Evolutionary conservation across 2,113 vertebrate genomes (phyloP).

Genomic region (Lampris megalopsis): DNA sequence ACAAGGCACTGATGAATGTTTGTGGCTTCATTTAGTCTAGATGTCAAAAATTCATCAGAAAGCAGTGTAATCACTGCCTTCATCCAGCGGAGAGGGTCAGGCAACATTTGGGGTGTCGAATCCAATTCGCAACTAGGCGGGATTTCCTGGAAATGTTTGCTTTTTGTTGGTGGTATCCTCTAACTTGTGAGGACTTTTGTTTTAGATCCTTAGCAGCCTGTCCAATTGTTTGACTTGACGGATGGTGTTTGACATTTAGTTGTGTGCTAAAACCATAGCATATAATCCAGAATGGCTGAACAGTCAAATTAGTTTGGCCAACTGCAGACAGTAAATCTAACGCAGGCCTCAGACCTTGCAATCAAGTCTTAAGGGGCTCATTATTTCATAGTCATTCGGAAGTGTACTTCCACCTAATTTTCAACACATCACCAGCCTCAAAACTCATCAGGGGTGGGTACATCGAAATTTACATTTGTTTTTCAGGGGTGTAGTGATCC

Average conservation of each 20-base stretch:
- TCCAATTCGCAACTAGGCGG: background rate
- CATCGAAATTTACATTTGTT: no score
- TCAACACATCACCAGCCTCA: background rate
- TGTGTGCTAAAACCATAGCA: background rate
- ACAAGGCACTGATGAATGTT: background rate
- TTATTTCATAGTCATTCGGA: background rate
- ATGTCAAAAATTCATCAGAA: background rate
- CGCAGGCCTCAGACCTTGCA: background rate
- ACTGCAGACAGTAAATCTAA: background rate
- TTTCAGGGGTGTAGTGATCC: no score
- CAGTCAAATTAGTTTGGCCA: background rate
- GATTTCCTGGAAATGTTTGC: background rate
- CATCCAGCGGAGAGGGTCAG: background rate
- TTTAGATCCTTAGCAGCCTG: background rate
- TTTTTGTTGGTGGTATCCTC: background rate
- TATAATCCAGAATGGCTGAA: conserved; percentile 4
- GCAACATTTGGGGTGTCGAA: background rate
- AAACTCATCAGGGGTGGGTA: background rate
- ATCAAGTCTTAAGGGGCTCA: background rate
- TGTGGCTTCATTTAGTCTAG: background rate
- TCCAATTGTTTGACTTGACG: background rate
- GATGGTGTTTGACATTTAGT: background rate
- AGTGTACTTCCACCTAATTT: background rate
- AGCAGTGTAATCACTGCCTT: background rate
- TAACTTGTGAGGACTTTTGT: background rate